Conservation (phyloP, 2,113 vertebrate species). For the Silurus glanis region DNA sequence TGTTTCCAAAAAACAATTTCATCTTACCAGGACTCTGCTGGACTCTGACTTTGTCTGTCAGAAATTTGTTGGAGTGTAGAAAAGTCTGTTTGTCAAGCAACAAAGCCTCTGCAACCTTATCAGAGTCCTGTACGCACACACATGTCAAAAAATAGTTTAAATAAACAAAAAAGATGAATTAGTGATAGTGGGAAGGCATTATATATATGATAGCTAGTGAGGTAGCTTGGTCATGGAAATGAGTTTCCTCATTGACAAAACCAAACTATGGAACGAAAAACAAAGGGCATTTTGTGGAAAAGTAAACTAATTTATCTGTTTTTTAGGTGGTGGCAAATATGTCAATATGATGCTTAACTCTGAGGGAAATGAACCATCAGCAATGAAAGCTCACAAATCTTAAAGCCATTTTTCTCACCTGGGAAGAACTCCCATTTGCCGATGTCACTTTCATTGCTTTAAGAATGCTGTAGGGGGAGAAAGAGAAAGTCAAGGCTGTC, state of each 20-base stretch:
- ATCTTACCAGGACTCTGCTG: slow-evolving; percentile 79
- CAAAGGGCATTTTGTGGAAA: slow-evolving; percentile 35
- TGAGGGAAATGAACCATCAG: not conserved
- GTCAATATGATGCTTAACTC: slow-evolving; percentile 5
- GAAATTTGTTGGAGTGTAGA: slow-evolving; percentile 84
- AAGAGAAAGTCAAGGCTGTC: not conserved
- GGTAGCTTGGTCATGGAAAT: slow-evolving; percentile 41
- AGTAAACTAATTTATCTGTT: slow-evolving; percentile 17
- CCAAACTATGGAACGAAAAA: slow-evolving; percentile 42
- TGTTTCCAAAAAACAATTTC: not conserved
- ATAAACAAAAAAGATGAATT: slow-evolving; percentile 51
- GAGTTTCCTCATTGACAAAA: slow-evolving; percentile 52
- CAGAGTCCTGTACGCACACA: slow-evolving; percentile 64
- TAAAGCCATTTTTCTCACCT: slow-evolving; percentile 73
- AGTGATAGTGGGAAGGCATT: slow-evolving; percentile 54
- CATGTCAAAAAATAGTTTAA: slow-evolving; percentile 50
- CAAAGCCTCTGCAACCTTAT: slow-evolving; percentile 82
- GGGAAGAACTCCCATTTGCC: slow-evolving; percentile 81
- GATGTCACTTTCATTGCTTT: slow-evolving; percentile 94
- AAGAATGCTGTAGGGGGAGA: slow-evolving; percentile 79
- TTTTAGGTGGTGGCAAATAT: slow-evolving; percentile 18
- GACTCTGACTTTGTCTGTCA: slow-evolving; percentile 81
- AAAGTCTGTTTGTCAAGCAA: slow-evolving; percentile 87
- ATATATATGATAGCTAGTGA: slow-evolving; percentile 57
- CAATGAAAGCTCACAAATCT: not conserved